Conservation (phyloP, 2,888 invertebrate genomes). For the Catocala fraxini region DNA sequence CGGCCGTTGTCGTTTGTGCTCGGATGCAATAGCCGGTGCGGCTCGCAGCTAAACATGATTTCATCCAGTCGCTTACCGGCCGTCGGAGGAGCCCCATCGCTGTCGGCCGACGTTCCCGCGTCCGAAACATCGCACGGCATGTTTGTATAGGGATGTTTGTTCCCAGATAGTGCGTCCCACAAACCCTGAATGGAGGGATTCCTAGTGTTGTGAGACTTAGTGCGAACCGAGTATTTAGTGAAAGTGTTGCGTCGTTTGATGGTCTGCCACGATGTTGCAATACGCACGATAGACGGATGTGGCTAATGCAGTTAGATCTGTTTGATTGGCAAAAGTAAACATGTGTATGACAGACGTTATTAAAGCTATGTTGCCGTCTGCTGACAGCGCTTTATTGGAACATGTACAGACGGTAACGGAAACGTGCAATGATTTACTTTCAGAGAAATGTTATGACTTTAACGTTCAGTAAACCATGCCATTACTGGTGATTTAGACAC, state of each 20-base stretch:
- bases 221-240: constrained; percentile 59
- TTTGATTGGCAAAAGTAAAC: constrained; percentile 82
- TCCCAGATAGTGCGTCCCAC: constrained; percentile 78
- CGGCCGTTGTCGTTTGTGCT: constrained; percentile 83
- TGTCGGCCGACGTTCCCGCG: constrained; percentile 70
- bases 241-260: constrained; percentile 69
- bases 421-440: constrained; percentile 75
- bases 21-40: constrained; percentile 88
- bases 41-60: constrained; percentile 84
- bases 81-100: constrained; percentile 73
- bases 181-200: constrained; percentile 72
- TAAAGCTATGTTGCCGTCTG: constrained; percentile 66
- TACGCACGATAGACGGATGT: constrained; percentile 61
- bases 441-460: constrained; percentile 66
- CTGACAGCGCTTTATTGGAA: constrained; percentile 76
- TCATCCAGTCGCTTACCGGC: constrained; percentile 82
- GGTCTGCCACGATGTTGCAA: constrained; percentile 71
- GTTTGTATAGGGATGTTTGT: constrained; percentile 82
- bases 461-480: constrained; percentile 59
- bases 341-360: constrained; percentile 74
- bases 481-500: constrained; percentile 48
- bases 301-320: constrained; percentile 76
- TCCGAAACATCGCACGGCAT: constrained; percentile 77
- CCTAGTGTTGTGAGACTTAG: constrained; percentile 71
- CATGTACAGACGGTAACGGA: constrained; percentile 71